Conservation (phyloP, 2,113 vertebrate genomes). For the Balaenoptera acutorostrata region DNA sequence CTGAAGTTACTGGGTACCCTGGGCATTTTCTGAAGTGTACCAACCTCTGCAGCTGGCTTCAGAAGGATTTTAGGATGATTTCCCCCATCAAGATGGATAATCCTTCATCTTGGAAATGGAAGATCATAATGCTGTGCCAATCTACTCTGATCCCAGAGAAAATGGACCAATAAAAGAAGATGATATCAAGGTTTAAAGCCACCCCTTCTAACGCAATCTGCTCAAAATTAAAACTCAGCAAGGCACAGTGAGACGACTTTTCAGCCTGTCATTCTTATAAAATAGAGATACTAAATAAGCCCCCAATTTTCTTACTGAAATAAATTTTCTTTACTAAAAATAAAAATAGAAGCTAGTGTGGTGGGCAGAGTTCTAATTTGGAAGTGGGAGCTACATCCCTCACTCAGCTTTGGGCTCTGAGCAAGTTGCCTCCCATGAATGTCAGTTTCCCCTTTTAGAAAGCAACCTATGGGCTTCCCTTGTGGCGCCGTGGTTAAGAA, state of each 20-base stretch:
- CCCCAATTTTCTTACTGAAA: background rate
- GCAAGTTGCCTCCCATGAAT: background rate
- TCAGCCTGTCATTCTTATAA: slow-evolving; percentile 53
- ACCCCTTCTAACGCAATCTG: slow-evolving; percentile 50
- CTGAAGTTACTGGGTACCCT: background rate
- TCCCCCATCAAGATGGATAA: slow-evolving; percentile 57
- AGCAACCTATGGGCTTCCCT: background rate
- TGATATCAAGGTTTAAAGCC: slow-evolving; percentile 60
- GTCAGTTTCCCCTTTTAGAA: background rate
- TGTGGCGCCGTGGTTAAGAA: too few relatives aligned
- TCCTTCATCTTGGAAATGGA: slow-evolving; percentile 67
- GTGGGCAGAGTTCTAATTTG: background rate
- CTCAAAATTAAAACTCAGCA: slow-evolving; percentile 71
- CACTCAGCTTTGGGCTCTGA: background rate
- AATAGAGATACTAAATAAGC: slow-evolving; percentile 25
- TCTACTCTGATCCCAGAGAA: slow-evolving; percentile 70
- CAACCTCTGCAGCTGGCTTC: slow-evolving; percentile 14
- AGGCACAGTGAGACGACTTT: slow-evolving; percentile 55
- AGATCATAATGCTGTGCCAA: slow-evolving; percentile 70
- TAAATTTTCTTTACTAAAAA: background rate
- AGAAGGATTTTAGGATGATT: slow-evolving; percentile 59
- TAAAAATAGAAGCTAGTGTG: background rate
- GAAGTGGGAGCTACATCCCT: background rate
- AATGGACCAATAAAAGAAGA: slow-evolving; percentile 64
- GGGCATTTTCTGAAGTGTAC: slow-evolving; percentile 45